Evolutionary conservation across 35 echinoderm and acorn worm species (phyloP), one percentile per base, ranked within the genome.

Genomic region (Lytechinus pictus): DNA sequence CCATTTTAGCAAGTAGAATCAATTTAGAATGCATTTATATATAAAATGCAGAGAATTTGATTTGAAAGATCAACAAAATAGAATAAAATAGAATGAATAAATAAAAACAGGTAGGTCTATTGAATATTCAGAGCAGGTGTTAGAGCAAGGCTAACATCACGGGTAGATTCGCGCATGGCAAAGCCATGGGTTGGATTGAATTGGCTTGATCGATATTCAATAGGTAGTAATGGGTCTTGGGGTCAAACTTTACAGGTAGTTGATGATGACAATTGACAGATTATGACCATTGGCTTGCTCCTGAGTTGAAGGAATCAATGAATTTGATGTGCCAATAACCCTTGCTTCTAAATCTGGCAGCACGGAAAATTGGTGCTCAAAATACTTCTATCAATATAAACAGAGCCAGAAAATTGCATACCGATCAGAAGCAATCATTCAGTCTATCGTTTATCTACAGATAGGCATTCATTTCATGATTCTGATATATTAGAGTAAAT

Each of bases 241-340:
- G 88, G 88, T 90, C 88, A 90, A 90, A 90, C 28, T 90, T 90
- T 90, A 90, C 88, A 90, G 88, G 16, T 90, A 90, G 52, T 24
- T 28, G 88, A 90, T 52, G 88, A 90, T 90, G 88, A 90, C 19
- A 90, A 90, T 90, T 54, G 88, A 90, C 88, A 79, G 66, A 24
- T 79, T 79, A 79, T 79, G 66, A 24, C 66, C 19, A 79, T 24
- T 58, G 56, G 56, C 56, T 88, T 90, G 29, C 88, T 14, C 27
- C 9, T 33, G 27, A 54, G 29, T 90, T 19, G 88, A 90, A 27
- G 28, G 28, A 90, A 90, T 52, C 29, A 90, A 54, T 90, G 88
- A 79, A 79, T 79, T 79, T 79, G 66, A 79, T 79, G 66, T 79
- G 66, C 66, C 66, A 79, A 79, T 79, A 24, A 79, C 19, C 7